These are phyloP conservation scores for Drosophila sechellia DNA, from an alignment of 1,140 invertebrate species.

Conservation along the genomic window DNA sequence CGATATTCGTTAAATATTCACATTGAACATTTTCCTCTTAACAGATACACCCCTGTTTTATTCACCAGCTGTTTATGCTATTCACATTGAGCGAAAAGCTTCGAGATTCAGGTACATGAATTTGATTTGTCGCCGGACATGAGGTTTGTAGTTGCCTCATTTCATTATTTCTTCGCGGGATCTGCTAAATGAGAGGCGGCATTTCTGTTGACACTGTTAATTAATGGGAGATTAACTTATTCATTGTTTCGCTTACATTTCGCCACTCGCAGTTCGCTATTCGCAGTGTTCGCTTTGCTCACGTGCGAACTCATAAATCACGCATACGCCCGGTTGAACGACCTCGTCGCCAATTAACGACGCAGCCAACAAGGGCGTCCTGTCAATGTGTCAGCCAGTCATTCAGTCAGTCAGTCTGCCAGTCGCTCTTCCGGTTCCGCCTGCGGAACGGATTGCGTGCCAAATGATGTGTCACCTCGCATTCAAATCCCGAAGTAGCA, in stretches of 20 bases:
- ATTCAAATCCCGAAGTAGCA: conserved; percentile 39
- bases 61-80: conserved; percentile 12
- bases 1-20: neutral
- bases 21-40: neutral
- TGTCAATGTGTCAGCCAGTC: conserved; percentile 51
- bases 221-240: conserved; percentile 76
- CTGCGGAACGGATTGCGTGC: conserved; percentile 56
- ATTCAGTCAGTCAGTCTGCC: conserved; percentile 5
- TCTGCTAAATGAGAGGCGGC: conserved; percentile 60
- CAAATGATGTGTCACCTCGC: conserved; percentile 71
- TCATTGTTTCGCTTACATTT: conserved; percentile 26
- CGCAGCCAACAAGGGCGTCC: conserved; percentile 29
- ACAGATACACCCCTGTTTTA: conserved; percentile 6
- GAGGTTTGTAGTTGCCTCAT: conserved; percentile 12
- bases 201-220: conserved; percentile 78
- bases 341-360: conserved; percentile 69
- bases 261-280: conserved; percentile 15
- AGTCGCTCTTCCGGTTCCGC: conserved; percentile 60
- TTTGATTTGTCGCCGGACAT: conserved; percentile 20
- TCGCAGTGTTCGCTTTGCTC: conserved; percentile 4
- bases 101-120: conserved; percentile 10
- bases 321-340: conserved; percentile 78
- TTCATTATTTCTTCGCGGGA: conserved; percentile 28
- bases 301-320: conserved; percentile 71
- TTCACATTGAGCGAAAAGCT: conserved; percentile 4